A percentile compares a stretch with the other conserved stretches of the same genome.
Conservation (phyloP, 2,888 invertebrate genomes). For the Serripes groenlandicus region DNA sequence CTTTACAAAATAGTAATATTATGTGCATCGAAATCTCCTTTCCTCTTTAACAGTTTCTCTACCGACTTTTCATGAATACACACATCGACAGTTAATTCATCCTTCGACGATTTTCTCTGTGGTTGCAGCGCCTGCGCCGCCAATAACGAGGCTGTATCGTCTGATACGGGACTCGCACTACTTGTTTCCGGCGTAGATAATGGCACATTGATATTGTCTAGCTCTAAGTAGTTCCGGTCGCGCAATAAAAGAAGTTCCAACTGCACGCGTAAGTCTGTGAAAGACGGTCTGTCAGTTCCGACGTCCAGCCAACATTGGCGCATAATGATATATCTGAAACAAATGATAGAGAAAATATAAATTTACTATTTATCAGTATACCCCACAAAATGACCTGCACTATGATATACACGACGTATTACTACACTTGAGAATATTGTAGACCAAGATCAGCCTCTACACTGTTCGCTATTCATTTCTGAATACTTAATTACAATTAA, state of each 20-base stretch:
- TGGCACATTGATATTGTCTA: slow-evolving; percentile 84
- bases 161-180: slow-evolving; percentile 72
- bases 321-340: slow-evolving; percentile 84
- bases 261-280: slow-evolving; percentile 80
- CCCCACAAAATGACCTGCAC: too few relatives aligned
- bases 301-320: slow-evolving; percentile 84
- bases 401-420: too few relatives aligned
- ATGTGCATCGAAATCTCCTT: slow-evolving; percentile 69
- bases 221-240: slow-evolving; percentile 83
- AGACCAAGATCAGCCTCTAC: too few relatives aligned
- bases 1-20: slow-evolving; percentile 67
- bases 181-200: slow-evolving; percentile 80
- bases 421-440: too few relatives aligned
- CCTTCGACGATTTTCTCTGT: slow-evolving; percentile 63
- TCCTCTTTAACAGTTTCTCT: slow-evolving; percentile 72
- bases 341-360: too few relatives aligned
- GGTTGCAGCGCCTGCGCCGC: slow-evolving; percentile 66
- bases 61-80: slow-evolving; percentile 78
- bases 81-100: slow-evolving; percentile 73
- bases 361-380: too few relatives aligned
- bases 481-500: too few relatives aligned
- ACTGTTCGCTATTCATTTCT: too few relatives aligned
- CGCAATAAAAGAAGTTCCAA: slow-evolving; percentile 81
- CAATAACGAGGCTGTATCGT: slow-evolving; percentile 67
- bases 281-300: slow-evolving; percentile 81